A percentile compares a stretch with the other conserved stretches of the same genome.
Conservation (phyloP, 2,113 vertebrate genomes). For the Sterna hirundo region DNA sequence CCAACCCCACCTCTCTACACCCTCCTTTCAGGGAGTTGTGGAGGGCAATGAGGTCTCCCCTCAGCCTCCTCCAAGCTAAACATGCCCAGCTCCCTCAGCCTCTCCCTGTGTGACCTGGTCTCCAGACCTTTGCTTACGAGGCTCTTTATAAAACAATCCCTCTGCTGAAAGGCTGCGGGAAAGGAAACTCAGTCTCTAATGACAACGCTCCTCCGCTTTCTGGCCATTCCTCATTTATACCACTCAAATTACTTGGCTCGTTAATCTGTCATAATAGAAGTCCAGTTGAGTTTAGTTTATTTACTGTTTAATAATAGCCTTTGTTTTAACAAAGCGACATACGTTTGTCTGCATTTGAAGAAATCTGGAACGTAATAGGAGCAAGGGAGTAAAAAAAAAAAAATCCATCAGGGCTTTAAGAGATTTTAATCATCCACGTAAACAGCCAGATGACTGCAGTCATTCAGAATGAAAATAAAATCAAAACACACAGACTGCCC, state of each 20-base stretch:
- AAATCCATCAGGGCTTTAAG: not conserved
- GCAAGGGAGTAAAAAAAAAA: not conserved
- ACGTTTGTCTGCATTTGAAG: not conserved
- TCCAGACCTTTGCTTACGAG: not conserved
- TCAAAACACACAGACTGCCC: not conserved
- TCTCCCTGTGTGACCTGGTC: no score
- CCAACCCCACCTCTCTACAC: no score
- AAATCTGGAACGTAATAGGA: not conserved
- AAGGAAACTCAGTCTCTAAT: not conserved
- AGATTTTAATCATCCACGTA: not conserved
- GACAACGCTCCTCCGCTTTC: not conserved
- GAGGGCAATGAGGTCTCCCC: no score
- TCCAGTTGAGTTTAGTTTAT: not conserved
- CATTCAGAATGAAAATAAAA: slow-evolving; percentile 13
- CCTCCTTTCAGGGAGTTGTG: no score
- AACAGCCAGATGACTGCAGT: slow-evolving; percentile 13
- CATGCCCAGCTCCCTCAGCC: no score
- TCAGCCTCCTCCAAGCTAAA: no score
- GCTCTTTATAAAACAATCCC: not conserved
- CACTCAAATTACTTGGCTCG: not conserved
- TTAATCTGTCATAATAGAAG: not conserved
- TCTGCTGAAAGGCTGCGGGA: not conserved
- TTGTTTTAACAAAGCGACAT: not conserved
- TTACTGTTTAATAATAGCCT: not conserved
- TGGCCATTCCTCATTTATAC: slow-evolving; percentile 4